phyloP scores from a whole-genome alignment of 2,797 vertebrate species.

The Hydrocynus forskahlii region DNA sequence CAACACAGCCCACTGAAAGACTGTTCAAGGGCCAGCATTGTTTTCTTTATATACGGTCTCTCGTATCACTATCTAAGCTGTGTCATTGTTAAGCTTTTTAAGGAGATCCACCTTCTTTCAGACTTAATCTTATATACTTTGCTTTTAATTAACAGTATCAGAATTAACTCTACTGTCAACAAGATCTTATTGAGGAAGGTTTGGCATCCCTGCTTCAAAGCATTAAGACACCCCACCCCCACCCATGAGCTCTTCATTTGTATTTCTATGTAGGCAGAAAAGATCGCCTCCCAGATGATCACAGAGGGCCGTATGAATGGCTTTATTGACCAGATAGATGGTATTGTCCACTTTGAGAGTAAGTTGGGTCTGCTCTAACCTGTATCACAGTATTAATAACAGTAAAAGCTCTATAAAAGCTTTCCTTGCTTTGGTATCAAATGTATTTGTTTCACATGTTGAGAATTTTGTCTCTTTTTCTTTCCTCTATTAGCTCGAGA shows the following conservation, averaged over 20 bases:
- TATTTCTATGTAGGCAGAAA: constrained; percentile 85
- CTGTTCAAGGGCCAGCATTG: neutral
- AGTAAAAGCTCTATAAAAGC: neutral
- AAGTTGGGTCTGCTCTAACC: constrained; percentile 68
- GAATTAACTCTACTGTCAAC: neutral
- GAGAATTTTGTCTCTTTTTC: neutral
- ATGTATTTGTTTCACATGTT: too few relatives aligned
- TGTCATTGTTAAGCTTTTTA: neutral
- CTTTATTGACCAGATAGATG: constrained; percentile 98
- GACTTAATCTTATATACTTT: neutral
- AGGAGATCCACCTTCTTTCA: neutral
- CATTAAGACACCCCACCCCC: neutral
- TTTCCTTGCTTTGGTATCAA: neutral
- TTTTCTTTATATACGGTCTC: too few relatives aligned
- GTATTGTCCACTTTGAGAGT: constrained; percentile 99
- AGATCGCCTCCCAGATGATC: constrained; percentile 99
- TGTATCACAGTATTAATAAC: neutral
- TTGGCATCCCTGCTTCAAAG: neutral
- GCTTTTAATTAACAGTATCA: neutral
- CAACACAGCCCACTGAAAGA: neutral
- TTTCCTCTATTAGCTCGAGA: constrained; percentile 83
- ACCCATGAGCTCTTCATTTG: neutral
- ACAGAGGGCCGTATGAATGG: constrained; percentile 99
- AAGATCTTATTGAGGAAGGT: neutral
- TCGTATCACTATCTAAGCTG: neutral